Evolutionary conservation across 2,888 invertebrate genomes (phyloP).

Genomic region (Cheilosia impressa): DNA sequence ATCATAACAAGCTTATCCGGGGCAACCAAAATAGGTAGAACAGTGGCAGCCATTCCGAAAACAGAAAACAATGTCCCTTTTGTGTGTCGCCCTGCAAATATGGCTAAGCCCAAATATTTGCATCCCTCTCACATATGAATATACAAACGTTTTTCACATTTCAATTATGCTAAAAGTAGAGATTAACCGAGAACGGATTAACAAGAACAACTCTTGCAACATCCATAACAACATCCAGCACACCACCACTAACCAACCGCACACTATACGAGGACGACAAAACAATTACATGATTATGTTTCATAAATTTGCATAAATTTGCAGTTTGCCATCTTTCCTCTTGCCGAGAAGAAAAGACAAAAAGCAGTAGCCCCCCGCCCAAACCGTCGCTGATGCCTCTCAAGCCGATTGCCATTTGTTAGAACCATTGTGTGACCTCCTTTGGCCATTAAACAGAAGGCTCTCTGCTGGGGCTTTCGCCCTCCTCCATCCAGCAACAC

Average conservation of each 20-base stretch:
- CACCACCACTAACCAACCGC: slow-evolving; percentile 62
- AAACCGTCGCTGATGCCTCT: not conserved
- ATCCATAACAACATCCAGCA: slow-evolving; percentile 36
- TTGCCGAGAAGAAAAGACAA: slow-evolving; percentile 29
- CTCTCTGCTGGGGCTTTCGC: slow-evolving; percentile 15
- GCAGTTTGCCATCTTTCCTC: slow-evolving; percentile 66
- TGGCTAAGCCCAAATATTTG: slow-evolving; percentile 53
- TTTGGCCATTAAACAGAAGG: slow-evolving; percentile 58
- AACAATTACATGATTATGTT: slow-evolving; percentile 75
- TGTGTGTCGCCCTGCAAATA: slow-evolving; percentile 11
- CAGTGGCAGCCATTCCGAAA: not conserved
- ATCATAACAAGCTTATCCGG: slow-evolving; percentile 48
- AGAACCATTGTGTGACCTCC: slow-evolving; percentile 66
- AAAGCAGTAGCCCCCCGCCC: not conserved
- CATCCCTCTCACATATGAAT: slow-evolving; percentile 16
- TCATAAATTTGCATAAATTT: slow-evolving; percentile 75
- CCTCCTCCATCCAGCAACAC: slow-evolving; percentile 1
- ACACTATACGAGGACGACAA: slow-evolving; percentile 70
- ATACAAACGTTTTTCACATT: slow-evolving; percentile 64
- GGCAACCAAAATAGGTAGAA: slow-evolving; percentile 18
- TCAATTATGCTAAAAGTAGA: slow-evolving; percentile 71
- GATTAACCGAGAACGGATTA: slow-evolving; percentile 71
- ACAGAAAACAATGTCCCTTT: slow-evolving; percentile 16
- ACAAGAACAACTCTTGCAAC: slow-evolving; percentile 61
- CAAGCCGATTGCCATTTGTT: slow-evolving; percentile 29